Base-by-base conservation (phyloP, 2,888 invertebrate genomes). In the Parthenolecanium corni region DNA sequence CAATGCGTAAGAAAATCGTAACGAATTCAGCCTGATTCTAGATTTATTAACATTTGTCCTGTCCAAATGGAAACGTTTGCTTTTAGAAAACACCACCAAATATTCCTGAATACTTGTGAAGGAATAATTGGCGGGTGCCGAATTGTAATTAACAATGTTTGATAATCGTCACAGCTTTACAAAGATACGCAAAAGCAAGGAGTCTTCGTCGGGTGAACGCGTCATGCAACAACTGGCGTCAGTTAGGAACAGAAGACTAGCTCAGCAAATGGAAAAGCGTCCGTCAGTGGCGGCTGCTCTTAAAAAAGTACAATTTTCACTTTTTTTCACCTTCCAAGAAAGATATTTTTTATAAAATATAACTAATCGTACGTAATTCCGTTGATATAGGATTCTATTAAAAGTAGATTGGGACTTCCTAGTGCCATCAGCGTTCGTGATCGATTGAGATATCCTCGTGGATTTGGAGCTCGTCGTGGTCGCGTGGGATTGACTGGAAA, bases 151-250 rank as follows among this genome's bases (percentile, higher is more conserved):
- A 31, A 31, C 9, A 52, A 24, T 52, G 49, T 49, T 49, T 49
- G 49, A 49, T 14, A 23, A 38, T 23, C 23, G 11, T 23, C 49
- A 12, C 25, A 61, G 61, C 36, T 61, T 61, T 16, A 61, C 61
- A 3, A 61, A 61, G 40, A 61, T 61, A 38, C 47, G 61, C n/a
- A 61, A 51, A 46, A 61, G 21, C 2, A 61, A 61, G 21, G 61
- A 61, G 20, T 25, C 49, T 4, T 61, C 61, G 3, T 49, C 61
- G 23, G 16, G 61, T 3, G 61, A 49, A n/a, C 20, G 61, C 20
- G 51, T 61, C 20, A 61, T 61, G 61, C 61, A 61, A 47, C 61
- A 61, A 24, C 23, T 61, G 40, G 61, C 61, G 5, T 61, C 61
- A 2, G 38, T 36, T 38, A 31, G 61, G 38, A 61, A 61, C 16